These are phyloP conservation scores for Sebastes vulpes DNA, from an alignment of 2,797 vertebrate genomes.

Conservation along the genomic window DNA sequence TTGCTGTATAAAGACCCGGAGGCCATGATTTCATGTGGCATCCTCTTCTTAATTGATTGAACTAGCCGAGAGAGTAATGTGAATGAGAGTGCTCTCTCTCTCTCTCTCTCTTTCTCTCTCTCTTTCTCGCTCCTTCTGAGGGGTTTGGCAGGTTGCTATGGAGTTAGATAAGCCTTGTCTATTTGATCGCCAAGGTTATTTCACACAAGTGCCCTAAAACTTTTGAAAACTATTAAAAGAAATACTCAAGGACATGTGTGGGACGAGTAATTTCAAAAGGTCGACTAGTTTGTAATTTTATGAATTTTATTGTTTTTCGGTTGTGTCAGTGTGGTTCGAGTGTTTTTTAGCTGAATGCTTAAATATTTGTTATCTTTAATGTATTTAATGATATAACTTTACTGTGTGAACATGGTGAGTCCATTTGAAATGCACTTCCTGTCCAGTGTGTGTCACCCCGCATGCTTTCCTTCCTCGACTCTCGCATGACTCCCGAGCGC, in stretches of 20 bases:
- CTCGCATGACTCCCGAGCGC: constrained; percentile 20
- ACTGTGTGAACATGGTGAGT: not conserved
- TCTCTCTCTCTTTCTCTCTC: constrained; percentile 14
- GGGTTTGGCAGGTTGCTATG: not conserved
- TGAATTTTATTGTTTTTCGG: not conserved
- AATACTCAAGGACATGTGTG: not conserved
- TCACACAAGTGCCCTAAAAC: not conserved
- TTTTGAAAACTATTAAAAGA: not conserved
- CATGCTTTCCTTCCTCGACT: constrained; percentile 55
- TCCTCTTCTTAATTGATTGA: constrained; percentile 63
- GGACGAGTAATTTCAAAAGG: not conserved
- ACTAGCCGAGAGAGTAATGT: constrained; percentile 21
- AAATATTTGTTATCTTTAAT: not conserved
- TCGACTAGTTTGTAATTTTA: not conserved
- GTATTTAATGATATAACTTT: not conserved
- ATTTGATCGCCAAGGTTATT: constrained; percentile 30
- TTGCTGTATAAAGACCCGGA: constrained; percentile 52
- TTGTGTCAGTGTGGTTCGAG: not conserved
- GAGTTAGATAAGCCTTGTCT: constrained; percentile 10
- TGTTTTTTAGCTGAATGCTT: not conserved
- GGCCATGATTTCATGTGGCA: constrained; percentile 60
- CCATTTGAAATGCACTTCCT: constrained; percentile 43
- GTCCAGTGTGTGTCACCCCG: constrained; percentile 27
- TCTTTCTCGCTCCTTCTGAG: not conserved
- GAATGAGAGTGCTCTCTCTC: constrained; percentile 7